These are phyloP conservation scores for Gobionotothen gibberifrons DNA, from an alignment of 2,797 vertebrate genomes.

Conservation along the genomic window DNA sequence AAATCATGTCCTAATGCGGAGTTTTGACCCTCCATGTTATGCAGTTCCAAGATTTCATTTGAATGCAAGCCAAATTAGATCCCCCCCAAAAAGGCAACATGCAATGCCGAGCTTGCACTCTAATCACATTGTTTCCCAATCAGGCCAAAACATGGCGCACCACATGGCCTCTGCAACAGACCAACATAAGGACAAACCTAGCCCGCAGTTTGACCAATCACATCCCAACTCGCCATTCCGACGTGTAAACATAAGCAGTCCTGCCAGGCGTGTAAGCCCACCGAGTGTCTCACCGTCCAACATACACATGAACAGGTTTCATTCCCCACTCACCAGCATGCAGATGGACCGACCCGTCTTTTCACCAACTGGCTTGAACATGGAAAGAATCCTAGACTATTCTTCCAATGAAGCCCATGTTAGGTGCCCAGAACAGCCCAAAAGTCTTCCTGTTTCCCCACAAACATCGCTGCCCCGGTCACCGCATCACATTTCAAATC, in stretches of 20 bases:
- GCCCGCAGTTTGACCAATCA: conserved; percentile 29
- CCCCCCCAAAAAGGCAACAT: conserved; percentile 56
- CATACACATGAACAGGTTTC: conserved; percentile 40
- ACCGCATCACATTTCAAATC: conserved; percentile 38
- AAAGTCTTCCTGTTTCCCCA: conserved; percentile 2
- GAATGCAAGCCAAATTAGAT: conserved; percentile 61
- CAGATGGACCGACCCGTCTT: conserved; percentile 42
- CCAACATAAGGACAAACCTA: conserved; percentile 40
- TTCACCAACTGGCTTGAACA: conserved; percentile 33
- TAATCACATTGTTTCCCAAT: conserved; percentile 29
- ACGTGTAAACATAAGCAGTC: conserved; percentile 37
- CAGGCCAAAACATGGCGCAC: conserved; percentile 45
- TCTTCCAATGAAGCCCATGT: conserved; percentile 54
- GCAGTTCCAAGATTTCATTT: conserved; percentile 69
- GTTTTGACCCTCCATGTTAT: conserved; percentile 73
- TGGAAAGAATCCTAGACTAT: conserved; percentile 55
- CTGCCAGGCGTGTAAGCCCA: conserved; percentile 37
- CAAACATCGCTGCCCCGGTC: conserved; percentile 64
- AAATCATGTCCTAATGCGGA: conserved; percentile 66
- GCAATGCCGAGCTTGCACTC: conserved; percentile 37
- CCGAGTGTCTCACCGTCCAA: conserved; percentile 38
- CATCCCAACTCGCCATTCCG: conserved; percentile 30
- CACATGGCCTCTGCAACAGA: conserved; percentile 13
- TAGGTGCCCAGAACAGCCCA: conserved; percentile 40
- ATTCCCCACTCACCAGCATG: conserved; percentile 28